A percentile compares a stretch with the other conserved stretches of the same genome.
These are phyloP conservation scores for Pseudopleuronectes americanus DNA, from an alignment of 2,797 vertebrate genomes.

Conservation along the genomic window DNA sequence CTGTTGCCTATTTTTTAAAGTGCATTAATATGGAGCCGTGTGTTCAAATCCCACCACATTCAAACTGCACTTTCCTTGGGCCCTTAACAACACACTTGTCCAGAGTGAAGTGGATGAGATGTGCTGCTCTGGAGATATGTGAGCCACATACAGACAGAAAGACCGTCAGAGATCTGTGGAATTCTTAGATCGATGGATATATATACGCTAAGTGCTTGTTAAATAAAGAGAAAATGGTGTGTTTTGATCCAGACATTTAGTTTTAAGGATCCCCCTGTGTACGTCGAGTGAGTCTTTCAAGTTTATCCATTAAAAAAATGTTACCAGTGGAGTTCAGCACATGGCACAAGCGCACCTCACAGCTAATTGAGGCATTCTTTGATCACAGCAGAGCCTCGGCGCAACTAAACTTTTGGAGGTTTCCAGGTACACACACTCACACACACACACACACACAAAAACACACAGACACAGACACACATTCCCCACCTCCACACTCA, in stretches of 20 bases:
- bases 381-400: slow-evolving; percentile 55
- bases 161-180: too few species aligned
- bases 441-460: too few species aligned
- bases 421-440: slow-evolving; percentile 35
- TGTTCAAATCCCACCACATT: too few species aligned
- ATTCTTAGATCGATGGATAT: not conserved
- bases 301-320: slow-evolving; percentile 46
- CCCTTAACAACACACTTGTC: too few species aligned
- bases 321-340: slow-evolving; percentile 41
- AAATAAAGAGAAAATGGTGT: slow-evolving; percentile 16
- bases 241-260: slow-evolving; percentile 51
- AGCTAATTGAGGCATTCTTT: slow-evolving; percentile 60
- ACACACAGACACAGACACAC: not conserved
- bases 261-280: slow-evolving; percentile 40
- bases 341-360: slow-evolving; percentile 40
- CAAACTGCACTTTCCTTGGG: too few species aligned
- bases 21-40: too few species aligned
- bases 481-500: slow-evolving; percentile 26
- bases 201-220: slow-evolving; percentile 13
- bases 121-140: too few species aligned
- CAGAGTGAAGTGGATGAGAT: too few species aligned
- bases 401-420: slow-evolving; percentile 43
- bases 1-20: too few species aligned
- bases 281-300: slow-evolving; percentile 21
- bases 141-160: too few species aligned